Percentiles rank a stretch among this genome's conserved stretches.
Conservation (phyloP, 2,797 vertebrate genomes). For the Vipera latastei region DNA sequence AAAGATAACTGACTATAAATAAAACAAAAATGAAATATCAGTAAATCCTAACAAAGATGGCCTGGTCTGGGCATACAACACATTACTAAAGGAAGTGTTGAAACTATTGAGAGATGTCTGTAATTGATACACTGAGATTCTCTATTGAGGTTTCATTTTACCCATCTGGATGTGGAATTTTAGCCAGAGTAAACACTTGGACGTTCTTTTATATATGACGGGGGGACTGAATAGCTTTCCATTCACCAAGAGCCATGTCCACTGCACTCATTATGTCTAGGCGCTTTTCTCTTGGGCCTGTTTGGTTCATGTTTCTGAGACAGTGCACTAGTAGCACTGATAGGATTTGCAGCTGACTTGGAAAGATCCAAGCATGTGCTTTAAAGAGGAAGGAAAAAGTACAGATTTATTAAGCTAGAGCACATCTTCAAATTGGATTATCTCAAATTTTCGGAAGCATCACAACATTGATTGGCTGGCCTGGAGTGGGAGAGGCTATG, state of each 20-base stretch:
- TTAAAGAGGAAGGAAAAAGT: conserved; percentile 61
- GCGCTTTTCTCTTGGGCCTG: background rate
- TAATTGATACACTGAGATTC: background rate
- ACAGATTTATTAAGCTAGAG: conserved; percentile 68
- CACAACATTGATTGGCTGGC: conserved; percentile 88
- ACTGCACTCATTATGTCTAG: background rate
- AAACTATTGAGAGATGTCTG: background rate
- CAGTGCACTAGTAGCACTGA: background rate
- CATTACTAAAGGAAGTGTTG: background rate
- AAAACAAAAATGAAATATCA: background rate
- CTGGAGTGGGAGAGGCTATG: conserved; percentile 83
- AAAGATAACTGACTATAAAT: background rate
- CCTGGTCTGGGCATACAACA: background rate
- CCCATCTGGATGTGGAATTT: background rate
- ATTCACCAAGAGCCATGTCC: background rate
- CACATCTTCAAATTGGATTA: conserved; percentile 86
- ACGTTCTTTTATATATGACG: background rate
- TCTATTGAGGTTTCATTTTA: background rate
- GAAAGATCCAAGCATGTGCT: conserved; percentile 38
- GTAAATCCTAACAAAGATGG: background rate
- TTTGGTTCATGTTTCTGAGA: background rate
- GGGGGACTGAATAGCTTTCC: background rate
- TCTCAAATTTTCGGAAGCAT: conserved; percentile 85
- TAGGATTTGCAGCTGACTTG: conserved; percentile 22
- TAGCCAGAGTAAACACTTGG: background rate